A percentile compares a stretch with the other conserved stretches of the same genome.
Conservation (phyloP, 2,797 vertebrate genomes). For the Clarias laeviceps region DNA sequence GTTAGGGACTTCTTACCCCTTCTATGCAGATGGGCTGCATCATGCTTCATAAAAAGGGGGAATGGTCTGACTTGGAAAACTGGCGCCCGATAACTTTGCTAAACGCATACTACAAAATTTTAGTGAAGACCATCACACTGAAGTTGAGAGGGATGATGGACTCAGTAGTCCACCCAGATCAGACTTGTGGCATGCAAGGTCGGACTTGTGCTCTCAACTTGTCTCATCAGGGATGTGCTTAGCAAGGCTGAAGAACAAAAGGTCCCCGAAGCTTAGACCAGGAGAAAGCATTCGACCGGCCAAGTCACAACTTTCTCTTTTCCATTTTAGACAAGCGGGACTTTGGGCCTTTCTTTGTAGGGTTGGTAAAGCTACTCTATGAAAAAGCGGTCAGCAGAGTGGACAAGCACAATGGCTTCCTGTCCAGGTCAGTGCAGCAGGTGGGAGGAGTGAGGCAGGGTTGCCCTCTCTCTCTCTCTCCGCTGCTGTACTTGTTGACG, state of each 20-base stretch:
- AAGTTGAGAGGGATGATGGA: neutral
- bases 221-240: neutral
- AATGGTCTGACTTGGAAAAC: neutral
- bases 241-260: neutral
- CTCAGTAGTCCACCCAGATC: neutral
- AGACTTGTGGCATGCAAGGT: neutral
- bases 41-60: neutral
- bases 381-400: neutral
- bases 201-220: neutral
- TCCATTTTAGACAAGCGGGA: neutral
- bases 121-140: neutral
- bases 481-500: neutral
- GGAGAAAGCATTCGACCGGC: neutral
- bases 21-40: neutral
- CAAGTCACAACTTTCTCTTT: neutral
- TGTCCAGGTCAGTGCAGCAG: neutral
- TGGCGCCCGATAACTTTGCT: neutral
- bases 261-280: neutral
- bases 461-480: neutral
- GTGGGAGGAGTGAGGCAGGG: neutral
- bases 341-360: neutral
- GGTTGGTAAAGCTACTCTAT: neutral
- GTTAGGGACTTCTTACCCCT: accelerated
- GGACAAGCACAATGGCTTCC: neutral
- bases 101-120: neutral